phyloP scores from a whole-genome alignment of 2,888 invertebrate genomes.

The Coelogynopora nodosa region DNA sequence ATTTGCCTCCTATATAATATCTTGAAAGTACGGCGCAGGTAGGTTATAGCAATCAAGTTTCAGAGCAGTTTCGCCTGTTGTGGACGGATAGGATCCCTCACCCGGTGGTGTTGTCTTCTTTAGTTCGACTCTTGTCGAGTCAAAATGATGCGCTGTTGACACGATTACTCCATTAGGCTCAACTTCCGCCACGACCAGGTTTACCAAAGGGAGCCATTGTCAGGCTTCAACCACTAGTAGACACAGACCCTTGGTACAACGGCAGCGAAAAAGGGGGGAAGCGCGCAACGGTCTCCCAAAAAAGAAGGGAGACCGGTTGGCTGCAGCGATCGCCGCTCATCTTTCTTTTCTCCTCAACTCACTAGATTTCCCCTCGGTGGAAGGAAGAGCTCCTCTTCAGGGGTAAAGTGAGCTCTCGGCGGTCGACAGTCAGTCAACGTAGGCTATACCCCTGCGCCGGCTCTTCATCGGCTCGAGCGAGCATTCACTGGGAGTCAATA shows the following conservation, averaged over 20 bases:
- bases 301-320: background rate
- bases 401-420: background rate
- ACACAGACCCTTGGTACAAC: background rate
- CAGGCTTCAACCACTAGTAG: background rate
- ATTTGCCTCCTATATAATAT: no score
- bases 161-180: constrained; percentile 16
- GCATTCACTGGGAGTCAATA: background rate
- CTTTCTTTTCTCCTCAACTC: background rate
- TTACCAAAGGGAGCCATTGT: background rate
- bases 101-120: background rate
- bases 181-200: background rate
- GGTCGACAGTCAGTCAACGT: no score
- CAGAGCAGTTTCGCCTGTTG: no score
- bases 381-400: constrained; percentile 19
- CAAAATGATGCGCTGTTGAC: constrained; percentile 25
- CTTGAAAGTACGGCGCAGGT: no score
- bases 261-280: no score
- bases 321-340: background rate
- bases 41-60: no score
- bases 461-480: no score
- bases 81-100: background rate
- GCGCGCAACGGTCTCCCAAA: no score
- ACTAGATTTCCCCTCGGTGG: constrained; percentile 11
- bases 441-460: no score
- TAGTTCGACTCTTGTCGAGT: background rate